Evolutionary conservation across 2,888 invertebrate species (phyloP).

Genomic region (Chrysotoxum bicinctum): DNA sequence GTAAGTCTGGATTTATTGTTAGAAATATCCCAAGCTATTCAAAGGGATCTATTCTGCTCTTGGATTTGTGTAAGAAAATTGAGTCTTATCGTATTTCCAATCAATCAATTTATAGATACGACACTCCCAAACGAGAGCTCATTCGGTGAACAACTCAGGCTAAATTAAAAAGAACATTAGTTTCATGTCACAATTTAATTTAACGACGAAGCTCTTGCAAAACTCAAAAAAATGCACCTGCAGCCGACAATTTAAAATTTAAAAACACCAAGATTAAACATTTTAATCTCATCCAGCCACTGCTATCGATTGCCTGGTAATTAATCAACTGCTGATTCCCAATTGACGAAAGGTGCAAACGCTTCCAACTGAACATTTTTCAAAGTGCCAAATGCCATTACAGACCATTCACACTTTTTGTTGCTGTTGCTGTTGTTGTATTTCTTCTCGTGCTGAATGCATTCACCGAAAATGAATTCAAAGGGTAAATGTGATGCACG

Average conservation of each 20-base stretch:
- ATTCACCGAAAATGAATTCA: slow-evolving; percentile 22
- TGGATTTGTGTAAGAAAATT: not conserved
- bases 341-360: slow-evolving; percentile 72
- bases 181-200: slow-evolving; percentile 44
- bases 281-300: slow-evolving; percentile 61
- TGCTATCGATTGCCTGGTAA: slow-evolving; percentile 68
- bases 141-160: slow-evolving; percentile 22
- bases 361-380: slow-evolving; percentile 70
- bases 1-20: not conserved
- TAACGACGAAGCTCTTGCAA: slow-evolving; percentile 2
- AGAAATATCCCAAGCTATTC: not conserved
- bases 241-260: slow-evolving; percentile 44
- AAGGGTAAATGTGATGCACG: slow-evolving; percentile 19
- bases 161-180: slow-evolving; percentile 59
- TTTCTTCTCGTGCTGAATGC: slow-evolving; percentile 8
- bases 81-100: not conserved
- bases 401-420: slow-evolving; percentile 65
- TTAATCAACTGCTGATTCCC: slow-evolving; percentile 63
- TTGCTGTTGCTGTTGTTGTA: slow-evolving; percentile 8
- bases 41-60: not conserved
- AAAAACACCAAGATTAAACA: slow-evolving; percentile 34
- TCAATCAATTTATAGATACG: not conserved
- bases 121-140: slow-evolving; percentile 8
- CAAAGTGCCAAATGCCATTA: slow-evolving; percentile 71
- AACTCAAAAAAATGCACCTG: slow-evolving; percentile 58